Evolutionary conservation across 2,797 vertebrate genomes (phyloP).

Genomic region (Myotis findleyi): DNA sequence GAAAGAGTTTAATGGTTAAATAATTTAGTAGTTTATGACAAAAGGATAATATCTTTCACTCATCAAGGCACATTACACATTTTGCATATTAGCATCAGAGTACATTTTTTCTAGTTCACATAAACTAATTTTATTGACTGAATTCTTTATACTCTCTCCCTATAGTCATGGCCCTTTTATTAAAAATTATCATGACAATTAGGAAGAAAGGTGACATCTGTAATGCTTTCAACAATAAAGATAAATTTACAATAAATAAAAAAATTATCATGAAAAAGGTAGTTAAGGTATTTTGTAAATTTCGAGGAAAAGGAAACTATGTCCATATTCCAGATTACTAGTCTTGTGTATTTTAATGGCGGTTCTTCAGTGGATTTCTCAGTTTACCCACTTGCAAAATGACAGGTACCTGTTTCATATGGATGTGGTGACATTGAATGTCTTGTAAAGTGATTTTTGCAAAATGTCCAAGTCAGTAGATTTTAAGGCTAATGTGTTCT

Average conservation of each 20-base stretch:
- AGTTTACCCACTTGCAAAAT: background rate
- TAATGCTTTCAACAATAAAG: too few relatives aligned
- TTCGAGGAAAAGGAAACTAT: background rate
- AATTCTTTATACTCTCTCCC: background rate
- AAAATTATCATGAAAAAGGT: background rate
- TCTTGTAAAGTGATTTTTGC: constrained; percentile 44
- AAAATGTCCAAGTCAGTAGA: constrained; percentile 30
- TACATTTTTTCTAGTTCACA: constrained; percentile 32
- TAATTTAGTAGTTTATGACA: constrained; percentile 26
- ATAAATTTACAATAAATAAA: too few relatives aligned
- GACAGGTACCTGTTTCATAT: constrained; percentile 33
- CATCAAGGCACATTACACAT: background rate
- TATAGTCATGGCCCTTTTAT: background rate
- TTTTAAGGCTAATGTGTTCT: constrained; percentile 9
- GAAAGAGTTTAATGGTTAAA: constrained; percentile 47
- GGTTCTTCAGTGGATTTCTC: background rate
- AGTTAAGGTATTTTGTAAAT: background rate
- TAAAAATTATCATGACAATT: background rate
- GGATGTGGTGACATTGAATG: background rate
- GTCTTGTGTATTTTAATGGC: background rate
- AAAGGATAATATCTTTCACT: background rate
- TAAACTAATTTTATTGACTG: background rate
- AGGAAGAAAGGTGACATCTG: too few relatives aligned
- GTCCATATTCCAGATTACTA: background rate
- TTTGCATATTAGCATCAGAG: constrained; percentile 11